These are phyloP conservation scores for Drosophila ezoana DNA, from an alignment of 2,888 invertebrate genomes.

Conservation along the genomic window DNA sequence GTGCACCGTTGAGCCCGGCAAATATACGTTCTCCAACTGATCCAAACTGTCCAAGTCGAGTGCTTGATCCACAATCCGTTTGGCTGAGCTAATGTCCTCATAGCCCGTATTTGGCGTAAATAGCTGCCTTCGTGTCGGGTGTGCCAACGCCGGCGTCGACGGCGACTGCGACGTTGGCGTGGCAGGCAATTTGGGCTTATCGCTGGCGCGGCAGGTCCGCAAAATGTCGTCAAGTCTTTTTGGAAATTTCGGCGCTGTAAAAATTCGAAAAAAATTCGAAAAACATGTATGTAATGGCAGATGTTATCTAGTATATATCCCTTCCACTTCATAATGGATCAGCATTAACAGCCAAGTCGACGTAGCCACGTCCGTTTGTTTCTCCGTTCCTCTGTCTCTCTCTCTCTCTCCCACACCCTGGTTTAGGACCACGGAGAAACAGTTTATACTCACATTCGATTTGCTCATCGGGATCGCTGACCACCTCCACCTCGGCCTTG, in stretches of 20 bases:
- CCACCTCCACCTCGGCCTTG: constrained; percentile 76
- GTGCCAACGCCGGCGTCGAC: constrained; percentile 8
- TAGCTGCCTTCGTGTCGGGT: constrained; percentile 76
- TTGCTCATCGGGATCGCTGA: constrained; percentile 28
- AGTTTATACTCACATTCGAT: constrained; percentile 1
- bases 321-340: too few relatives aligned
- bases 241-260: constrained; percentile 65
- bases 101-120: constrained; percentile 80
- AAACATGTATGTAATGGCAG: too few relatives aligned
- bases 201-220: constrained; percentile 64
- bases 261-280: neutral
- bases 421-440: too few relatives aligned
- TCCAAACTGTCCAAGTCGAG: constrained; percentile 46
- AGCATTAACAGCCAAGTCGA: too few relatives aligned
- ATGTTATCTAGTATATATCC: too few relatives aligned
- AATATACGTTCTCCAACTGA: constrained; percentile 43
- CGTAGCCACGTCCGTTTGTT: too few relatives aligned
- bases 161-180: constrained; percentile 39
- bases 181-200: constrained; percentile 73
- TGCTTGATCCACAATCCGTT: constrained; percentile 50
- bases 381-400: too few relatives aligned
- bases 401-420: neutral
- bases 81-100: constrained; percentile 62
- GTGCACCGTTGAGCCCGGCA: constrained; percentile 57
- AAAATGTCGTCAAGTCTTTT: constrained; percentile 76